A percentile compares a stretch with the other conserved stretches of the same genome.
These are phyloP conservation scores for Echinops telfairi DNA, from an alignment of 2,113 vertebrate genomes.

Conservation along the genomic window DNA sequence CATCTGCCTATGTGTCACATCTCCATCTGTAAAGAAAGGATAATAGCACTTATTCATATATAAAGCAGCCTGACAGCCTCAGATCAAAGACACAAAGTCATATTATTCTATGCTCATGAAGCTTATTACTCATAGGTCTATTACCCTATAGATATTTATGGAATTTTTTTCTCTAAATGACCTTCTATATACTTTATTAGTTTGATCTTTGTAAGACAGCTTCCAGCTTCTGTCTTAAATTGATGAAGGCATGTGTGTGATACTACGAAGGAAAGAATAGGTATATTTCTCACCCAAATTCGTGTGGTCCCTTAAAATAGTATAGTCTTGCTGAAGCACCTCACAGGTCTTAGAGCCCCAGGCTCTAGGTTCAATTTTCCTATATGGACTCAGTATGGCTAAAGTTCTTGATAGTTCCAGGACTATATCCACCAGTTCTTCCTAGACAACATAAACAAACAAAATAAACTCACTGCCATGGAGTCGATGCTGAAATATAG, in stretches of 20 bases:
- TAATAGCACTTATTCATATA: neutral
- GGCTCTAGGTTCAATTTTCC: no score
- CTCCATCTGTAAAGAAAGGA: conserved; percentile 13
- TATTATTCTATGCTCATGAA: conserved; percentile 28
- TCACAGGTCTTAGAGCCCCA: no score
- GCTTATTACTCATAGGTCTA: conserved; percentile 4
- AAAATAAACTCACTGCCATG: no score
- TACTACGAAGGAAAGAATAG: neutral
- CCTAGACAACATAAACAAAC: no score
- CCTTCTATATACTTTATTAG: conserved; percentile 46
- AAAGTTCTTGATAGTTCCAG: no score
- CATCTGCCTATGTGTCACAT: neutral
- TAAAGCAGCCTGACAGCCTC: conserved; percentile 16
- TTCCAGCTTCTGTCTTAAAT: neutral
- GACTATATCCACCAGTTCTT: no score
- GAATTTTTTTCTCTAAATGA: conserved; percentile 32
- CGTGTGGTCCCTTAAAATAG: neutral
- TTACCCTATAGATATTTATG: conserved; percentile 28
- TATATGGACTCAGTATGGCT: no score
- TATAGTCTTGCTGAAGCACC: no score
- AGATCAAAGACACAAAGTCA: conserved; percentile 30
- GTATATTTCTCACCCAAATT: neutral
- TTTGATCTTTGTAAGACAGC: conserved; percentile 48
- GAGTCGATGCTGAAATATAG: no score
- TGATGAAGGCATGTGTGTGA: neutral